A percentile compares a stretch with the other conserved stretches of the same genome.
These are phyloP conservation scores for Micrasema longulum DNA, from an alignment of 1,140 invertebrate species.

Conservation along the genomic window DNA sequence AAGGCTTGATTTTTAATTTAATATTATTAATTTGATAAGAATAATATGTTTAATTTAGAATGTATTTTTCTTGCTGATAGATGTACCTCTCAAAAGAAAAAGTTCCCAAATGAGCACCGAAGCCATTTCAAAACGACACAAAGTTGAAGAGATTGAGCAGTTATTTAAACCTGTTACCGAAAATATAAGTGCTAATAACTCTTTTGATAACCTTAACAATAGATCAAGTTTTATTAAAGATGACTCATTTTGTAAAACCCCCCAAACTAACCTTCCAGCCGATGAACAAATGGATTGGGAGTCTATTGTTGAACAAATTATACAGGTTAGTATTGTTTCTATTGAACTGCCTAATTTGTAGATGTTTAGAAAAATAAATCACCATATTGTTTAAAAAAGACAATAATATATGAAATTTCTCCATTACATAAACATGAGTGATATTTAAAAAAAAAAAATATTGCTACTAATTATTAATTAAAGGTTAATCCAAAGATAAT, in stretches of 20 bases:
- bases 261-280: background rate
- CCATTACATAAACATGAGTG: background rate
- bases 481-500: no score
- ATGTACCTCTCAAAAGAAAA: background rate
- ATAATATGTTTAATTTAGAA: background rate
- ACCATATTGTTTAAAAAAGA: no score
- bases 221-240: background rate
- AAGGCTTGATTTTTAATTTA: background rate
- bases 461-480: background rate
- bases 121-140: background rate
- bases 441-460: background rate
- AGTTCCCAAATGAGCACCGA: background rate
- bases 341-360: no score
- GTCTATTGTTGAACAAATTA: conserved; percentile 19
- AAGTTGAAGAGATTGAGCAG: background rate
- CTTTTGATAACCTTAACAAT: background rate
- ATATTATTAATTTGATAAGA: background rate
- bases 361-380: no score
- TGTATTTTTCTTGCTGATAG: background rate
- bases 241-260: background rate
- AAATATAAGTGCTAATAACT: background rate
- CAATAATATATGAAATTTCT: no score
- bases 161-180: background rate
- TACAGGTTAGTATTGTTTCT: conserved; percentile 9
- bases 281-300: conserved; percentile 39